These are phyloP conservation scores for Ectropis grisescens DNA, from an alignment of 1,140 invertebrate genomes.

Conservation along the genomic window DNA sequence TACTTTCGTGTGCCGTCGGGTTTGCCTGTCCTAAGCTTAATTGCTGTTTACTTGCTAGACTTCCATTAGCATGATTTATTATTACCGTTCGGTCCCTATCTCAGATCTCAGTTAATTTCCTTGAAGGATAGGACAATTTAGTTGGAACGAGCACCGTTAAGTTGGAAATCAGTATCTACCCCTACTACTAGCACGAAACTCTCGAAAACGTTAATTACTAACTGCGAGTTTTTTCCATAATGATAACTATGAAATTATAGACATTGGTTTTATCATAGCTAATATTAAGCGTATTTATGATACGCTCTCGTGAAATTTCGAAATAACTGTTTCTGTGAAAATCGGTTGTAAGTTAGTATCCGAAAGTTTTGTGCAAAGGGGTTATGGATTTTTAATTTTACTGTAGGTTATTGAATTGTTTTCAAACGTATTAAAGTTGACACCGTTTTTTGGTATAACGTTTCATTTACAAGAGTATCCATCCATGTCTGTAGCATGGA, in stretches of 20 bases:
- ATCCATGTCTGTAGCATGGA: no score
- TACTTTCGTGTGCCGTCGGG: conserved; percentile 5
- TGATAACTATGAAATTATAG: neutral
- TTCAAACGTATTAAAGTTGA: no score
- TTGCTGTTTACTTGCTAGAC: neutral
- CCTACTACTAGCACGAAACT: conserved; percentile 35
- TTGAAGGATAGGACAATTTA: neutral
- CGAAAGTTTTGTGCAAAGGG: no score
- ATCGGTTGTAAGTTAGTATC: no score
- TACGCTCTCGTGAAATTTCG: no score
- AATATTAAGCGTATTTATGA: no score
- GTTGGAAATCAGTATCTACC: conserved; percentile 22
- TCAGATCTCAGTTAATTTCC: neutral
- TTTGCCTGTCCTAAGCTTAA: neutral
- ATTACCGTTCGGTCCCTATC: neutral
- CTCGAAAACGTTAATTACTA: conserved; percentile 18
- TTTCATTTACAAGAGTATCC: no score
- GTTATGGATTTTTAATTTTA: no score
- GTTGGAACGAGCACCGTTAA: conserved; percentile 10
- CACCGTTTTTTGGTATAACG: no score
- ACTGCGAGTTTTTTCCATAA: conserved; percentile 8
- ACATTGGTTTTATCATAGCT: no score
- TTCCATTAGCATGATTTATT: neutral
- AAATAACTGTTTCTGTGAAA: no score
- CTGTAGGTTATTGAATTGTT: no score